These are phyloP conservation scores for Lydus trimaculatus DNA, from an alignment of 2,888 invertebrate genomes.

Conservation along the genomic window DNA sequence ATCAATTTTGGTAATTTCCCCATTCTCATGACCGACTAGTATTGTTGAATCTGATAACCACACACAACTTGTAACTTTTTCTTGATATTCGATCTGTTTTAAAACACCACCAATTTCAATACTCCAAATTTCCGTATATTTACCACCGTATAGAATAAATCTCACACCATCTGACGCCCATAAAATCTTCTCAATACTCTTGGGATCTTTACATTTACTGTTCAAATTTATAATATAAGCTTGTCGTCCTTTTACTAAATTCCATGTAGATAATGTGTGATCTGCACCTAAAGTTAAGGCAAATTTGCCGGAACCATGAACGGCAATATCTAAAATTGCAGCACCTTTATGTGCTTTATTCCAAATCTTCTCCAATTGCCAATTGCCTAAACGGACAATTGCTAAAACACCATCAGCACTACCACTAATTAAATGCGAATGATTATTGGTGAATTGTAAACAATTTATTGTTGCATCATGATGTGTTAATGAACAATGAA, in stretches of 20 bases:
- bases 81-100: conserved; percentile 70
- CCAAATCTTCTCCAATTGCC: conserved; percentile 87
- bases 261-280: conserved; percentile 88
- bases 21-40: conserved; percentile 78
- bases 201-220: conserved; percentile 66
- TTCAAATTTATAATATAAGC: conserved; percentile 90
- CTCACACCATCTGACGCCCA: conserved; percentile 82
- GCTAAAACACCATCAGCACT: conserved; percentile 87
- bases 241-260: conserved; percentile 88
- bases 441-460: conserved; percentile 77
- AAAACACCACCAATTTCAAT: conserved; percentile 78
- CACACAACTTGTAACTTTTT: conserved; percentile 73
- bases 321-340: conserved; percentile 75
- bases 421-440: conserved; percentile 81
- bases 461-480: conserved; percentile 86
- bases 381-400: conserved; percentile 81
- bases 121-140: conserved; percentile 80
- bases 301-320: conserved; percentile 90
- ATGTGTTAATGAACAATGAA: conserved; percentile 80
- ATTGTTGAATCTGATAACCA: conserved; percentile 73
- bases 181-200: conserved; percentile 48
- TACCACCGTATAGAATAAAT: conserved; percentile 78
- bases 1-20: conserved; percentile 69
- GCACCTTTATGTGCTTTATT: conserved; percentile 82
- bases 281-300: conserved; percentile 88